A percentile compares a stretch with the other conserved stretches of the same genome.
Conservation (phyloP, 2,888 invertebrate species). For the Dicyrtoma fusca region DNA sequence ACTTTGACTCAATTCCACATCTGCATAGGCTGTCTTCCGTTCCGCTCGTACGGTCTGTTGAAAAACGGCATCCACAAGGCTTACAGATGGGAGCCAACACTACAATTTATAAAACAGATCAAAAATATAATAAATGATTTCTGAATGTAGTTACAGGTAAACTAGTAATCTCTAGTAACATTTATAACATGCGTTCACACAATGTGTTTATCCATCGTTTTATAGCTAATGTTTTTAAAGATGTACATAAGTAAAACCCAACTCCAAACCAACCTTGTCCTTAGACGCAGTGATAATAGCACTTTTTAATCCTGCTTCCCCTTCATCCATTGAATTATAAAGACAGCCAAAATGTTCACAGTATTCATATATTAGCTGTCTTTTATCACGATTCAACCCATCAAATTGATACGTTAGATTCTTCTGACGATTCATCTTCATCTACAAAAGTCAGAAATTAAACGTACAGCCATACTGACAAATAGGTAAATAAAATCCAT, state of each 20-base stretch:
- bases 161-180: neutral
- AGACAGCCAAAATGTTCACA: constrained; percentile 94
- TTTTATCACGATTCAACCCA: constrained; percentile 89
- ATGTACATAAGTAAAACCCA: no score
- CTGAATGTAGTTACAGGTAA: no score
- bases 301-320: constrained; percentile 32
- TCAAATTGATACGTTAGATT: constrained; percentile 74
- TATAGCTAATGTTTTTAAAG: no score
- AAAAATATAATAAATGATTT: no score
- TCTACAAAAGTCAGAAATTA: neutral
- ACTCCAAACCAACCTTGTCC: constrained; percentile 75
- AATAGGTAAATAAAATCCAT: neutral
- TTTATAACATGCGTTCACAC: no score
- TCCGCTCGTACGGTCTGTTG: constrained; percentile 65
- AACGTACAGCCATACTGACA: neutral
- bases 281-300: constrained; percentile 82
- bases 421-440: constrained; percentile 26
- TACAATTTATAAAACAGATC: no score
- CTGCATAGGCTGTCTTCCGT: constrained; percentile 49
- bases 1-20: constrained; percentile 47
- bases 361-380: constrained; percentile 90
- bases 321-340: constrained; percentile 91
- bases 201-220: no score
- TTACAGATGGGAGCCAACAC: constrained; percentile 88
- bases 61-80: constrained; percentile 78